These are phyloP conservation scores for Strix uralensis DNA, from an alignment of 2,113 vertebrate species.

Conservation along the genomic window DNA sequence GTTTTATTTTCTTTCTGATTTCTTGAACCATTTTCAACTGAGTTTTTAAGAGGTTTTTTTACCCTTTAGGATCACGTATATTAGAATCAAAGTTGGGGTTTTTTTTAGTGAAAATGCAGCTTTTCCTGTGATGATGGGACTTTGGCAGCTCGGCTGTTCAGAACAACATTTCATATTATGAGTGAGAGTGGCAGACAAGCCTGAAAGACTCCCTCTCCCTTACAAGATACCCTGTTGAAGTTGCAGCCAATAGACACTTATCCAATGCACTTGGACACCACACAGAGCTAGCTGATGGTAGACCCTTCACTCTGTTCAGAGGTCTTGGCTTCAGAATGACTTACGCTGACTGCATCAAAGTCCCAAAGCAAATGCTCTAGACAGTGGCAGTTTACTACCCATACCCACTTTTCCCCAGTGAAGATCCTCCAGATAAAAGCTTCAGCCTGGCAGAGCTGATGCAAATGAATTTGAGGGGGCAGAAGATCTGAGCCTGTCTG, in stretches of 20 bases:
- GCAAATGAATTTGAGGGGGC: constrained; percentile 41
- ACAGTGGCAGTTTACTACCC: not conserved
- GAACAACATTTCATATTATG: not conserved
- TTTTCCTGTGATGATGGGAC: not conserved
- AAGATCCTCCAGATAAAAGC: not conserved
- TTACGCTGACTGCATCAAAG: not conserved
- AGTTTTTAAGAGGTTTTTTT: not conserved
- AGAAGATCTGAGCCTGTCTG: constrained; percentile 59
- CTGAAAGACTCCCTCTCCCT: not conserved
- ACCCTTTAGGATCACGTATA: not conserved
- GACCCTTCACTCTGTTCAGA: not conserved
- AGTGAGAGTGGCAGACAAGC: not conserved
- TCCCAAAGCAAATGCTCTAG: not conserved
- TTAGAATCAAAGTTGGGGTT: not conserved
- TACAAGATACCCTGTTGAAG: not conserved
- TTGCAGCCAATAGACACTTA: not conserved
- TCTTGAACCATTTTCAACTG: not conserved
- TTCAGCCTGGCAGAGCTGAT: constrained; percentile 6
- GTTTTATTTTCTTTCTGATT: constrained; percentile 5
- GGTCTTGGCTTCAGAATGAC: not conserved
- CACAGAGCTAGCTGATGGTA: not conserved
- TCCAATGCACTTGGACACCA: not conserved
- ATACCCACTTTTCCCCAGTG: not conserved
- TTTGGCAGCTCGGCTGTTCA: not conserved
- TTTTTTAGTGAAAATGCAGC: not conserved